Conservation (phyloP, 37 sponge, comb jelly and placozoan species). For the Amphimedon queenslandica region DNA sequence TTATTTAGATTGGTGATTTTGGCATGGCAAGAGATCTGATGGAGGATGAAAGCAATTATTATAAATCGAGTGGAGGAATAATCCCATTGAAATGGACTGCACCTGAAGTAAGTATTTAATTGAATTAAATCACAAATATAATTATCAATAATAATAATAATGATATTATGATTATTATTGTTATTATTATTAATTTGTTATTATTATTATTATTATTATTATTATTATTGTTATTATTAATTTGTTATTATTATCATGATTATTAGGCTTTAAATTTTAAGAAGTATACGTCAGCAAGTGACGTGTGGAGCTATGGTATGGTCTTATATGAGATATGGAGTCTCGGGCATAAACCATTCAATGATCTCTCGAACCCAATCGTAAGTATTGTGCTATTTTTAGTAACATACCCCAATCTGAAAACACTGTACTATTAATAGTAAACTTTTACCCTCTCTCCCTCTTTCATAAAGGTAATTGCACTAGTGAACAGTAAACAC, state of each 20-base stretch:
- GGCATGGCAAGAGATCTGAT: constrained; percentile 64
- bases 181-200: too few relatives aligned
- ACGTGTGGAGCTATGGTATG: constrained; percentile 70
- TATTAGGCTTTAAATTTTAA: constrained; percentile 48
- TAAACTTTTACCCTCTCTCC: constrained; percentile 1
- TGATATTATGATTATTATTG: too few relatives aligned
- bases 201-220: constrained; percentile 4
- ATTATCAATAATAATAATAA: not conserved
- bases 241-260: not conserved
- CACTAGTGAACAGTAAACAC: constrained; percentile 49
- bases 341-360: constrained; percentile 54
- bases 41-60: constrained; percentile 42
- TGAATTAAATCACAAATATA: not conserved
- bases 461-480: constrained; percentile 35
- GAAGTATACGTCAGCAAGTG: constrained; percentile 57
- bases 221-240: not conserved
- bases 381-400: constrained; percentile 19
- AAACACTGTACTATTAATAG: not conserved
- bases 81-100: constrained; percentile 72
- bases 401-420: not conserved
- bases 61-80: constrained; percentile 57
- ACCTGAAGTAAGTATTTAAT: constrained; percentile 41
- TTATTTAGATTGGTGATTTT: constrained; percentile 75
- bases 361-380: constrained; percentile 53
- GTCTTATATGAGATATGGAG: constrained; percentile 64